Base-by-base conservation (phyloP, 2,888 invertebrate genomes). In the Biston stratarius region DNA sequence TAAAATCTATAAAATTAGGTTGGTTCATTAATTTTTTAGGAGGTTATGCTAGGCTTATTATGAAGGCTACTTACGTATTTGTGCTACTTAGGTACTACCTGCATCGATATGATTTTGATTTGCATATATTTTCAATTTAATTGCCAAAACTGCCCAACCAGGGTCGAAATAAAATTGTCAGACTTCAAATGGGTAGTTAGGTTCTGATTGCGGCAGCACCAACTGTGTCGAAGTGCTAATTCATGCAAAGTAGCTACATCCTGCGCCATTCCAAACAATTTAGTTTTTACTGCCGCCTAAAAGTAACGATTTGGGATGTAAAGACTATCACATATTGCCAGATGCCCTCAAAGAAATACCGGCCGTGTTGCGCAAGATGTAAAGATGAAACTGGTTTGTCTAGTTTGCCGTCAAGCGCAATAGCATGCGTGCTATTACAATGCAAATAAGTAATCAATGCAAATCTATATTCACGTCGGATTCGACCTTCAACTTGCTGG, bases 391-490 rank as follows among this genome's bases (percentile, higher is more conserved):
- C 60, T 62, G n/a, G 49, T 55, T 47, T 69, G 59, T 59, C 61
- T 63, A 58, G 64, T 58, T 49, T 47, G 24, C n/a, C 8, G 57
- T 42, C 49, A 53, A 60, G 64, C 56, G 57, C 66, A 52, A 57
- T 49, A 71, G 64, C 72, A 63, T 62, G 70, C 66, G 53, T 36
- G 68, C 56, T 52, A 73, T 80, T 76, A 73, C 67, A 74, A 82
- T 81, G 77, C 77, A 77, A 83, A 84, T 81, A 67, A 56, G 74
- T 76, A 76, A 82, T 81, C 78, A 79, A 80, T 78, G 77, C 76
- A 75, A 81, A 80, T 81, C 67, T 73, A 64, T 71, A 76, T 78
- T 75, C 74, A 63, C 61, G 60, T 61, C 24, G 47, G 61, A 53
- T 56, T 34, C 71, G 79, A 77, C 83, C 83, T 84, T 83, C 80